These are phyloP conservation scores for Tangara arthus DNA, from an alignment of 2,797 vertebrate species.

Conservation along the genomic window DNA sequence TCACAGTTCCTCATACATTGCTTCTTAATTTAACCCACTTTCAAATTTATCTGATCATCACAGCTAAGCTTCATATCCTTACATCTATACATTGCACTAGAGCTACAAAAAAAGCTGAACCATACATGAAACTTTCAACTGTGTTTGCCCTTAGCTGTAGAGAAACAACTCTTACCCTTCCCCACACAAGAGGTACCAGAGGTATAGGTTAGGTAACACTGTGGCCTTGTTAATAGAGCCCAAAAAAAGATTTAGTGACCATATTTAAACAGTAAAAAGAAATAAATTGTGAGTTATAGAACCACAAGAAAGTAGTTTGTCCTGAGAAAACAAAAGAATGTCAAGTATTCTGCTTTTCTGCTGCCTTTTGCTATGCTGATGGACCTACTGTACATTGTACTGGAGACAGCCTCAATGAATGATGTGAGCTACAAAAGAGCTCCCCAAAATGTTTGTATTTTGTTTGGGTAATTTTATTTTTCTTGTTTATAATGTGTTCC, in stretches of 20 bases:
- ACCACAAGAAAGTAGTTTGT: background rate
- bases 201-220: background rate
- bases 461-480: background rate
- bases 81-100: background rate
- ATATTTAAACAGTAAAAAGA: background rate
- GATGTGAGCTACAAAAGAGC: background rate
- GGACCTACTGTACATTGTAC: background rate
- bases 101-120: background rate
- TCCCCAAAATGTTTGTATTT: background rate
- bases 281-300: background rate
- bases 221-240: background rate
- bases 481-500: background rate
- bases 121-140: background rate
- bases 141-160: background rate
- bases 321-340: background rate
- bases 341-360: background rate
- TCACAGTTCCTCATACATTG: background rate
- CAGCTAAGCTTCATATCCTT: background rate
- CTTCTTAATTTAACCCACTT: background rate
- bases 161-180: background rate
- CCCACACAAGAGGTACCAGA: background rate
- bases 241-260: background rate
- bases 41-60: slow-evolving; percentile 10
- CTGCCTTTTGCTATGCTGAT: background rate
- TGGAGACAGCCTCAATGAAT: background rate